Evolutionary conservation across 2,888 invertebrate species (phyloP).

Genomic region (Bruchidius siliquastri): DNA sequence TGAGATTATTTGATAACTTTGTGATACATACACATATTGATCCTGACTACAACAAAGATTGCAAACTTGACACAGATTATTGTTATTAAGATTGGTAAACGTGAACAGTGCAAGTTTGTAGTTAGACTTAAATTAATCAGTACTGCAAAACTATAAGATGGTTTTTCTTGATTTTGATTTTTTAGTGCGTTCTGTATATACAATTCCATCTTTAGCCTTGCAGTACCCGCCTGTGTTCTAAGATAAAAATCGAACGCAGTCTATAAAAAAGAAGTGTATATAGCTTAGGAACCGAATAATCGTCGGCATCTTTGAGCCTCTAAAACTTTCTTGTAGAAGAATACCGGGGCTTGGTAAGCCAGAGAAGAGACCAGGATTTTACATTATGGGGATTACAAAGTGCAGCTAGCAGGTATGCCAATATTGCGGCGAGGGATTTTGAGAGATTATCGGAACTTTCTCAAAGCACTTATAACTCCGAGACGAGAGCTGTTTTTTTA

Average conservation of each 20-base stretch:
- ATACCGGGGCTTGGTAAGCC: constrained; percentile 28
- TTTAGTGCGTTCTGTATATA: too few relatives aligned
- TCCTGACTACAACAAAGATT: too few relatives aligned
- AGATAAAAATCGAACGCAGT: not conserved
- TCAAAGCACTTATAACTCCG: not conserved
- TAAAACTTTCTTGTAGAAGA: constrained; percentile 5
- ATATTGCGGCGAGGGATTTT: constrained; percentile 41
- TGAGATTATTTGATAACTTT: too few relatives aligned
- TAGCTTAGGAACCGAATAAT: constrained; percentile 40
- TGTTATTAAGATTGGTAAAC: too few relatives aligned
- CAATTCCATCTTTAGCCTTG: not conserved
- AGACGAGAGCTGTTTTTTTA: not conserved
- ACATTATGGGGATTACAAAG: constrained; percentile 46
- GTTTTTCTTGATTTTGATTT: too few relatives aligned
- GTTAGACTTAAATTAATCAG: too few relatives aligned
- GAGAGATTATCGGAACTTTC: constrained; percentile 44
- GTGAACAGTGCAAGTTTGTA: too few relatives aligned
- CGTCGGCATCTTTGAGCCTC: constrained; percentile 42
- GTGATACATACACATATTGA: too few relatives aligned
- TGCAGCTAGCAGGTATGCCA: constrained; percentile 41
- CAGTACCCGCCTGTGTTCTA: not conserved
- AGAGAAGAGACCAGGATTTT: constrained; percentile 45
- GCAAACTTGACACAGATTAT: too few relatives aligned
- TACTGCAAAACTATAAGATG: too few relatives aligned
- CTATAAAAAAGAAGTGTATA: constrained; percentile 21